Conservation (phyloP, 2,797 vertebrate genomes). For the Miichthys miiuy region DNA sequence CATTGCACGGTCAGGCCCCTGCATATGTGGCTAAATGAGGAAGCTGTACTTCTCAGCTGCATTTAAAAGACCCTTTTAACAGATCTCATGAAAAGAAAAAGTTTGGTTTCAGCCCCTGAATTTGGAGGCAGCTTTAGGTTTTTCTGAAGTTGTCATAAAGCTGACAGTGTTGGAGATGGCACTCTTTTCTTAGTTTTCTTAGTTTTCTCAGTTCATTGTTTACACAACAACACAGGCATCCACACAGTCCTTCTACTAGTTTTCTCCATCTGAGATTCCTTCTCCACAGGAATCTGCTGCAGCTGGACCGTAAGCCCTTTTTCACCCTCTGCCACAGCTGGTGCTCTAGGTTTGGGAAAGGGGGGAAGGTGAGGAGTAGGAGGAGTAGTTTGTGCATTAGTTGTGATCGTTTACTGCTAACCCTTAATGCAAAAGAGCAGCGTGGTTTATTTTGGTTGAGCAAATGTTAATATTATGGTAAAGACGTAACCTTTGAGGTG, state of each 20-base stretch:
- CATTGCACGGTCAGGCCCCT: no score
- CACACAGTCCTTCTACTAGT: background rate
- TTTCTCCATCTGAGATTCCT: constrained; percentile 13
- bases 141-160: constrained; percentile 1
- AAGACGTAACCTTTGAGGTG: background rate
- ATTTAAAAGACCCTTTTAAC: background rate
- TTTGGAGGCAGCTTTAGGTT: constrained; percentile 2
- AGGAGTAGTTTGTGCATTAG: background rate
- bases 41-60: background rate
- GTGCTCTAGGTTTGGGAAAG: constrained; percentile 1
- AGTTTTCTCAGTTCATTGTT: constrained; percentile 14
- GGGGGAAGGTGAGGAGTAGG: background rate
- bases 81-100: background rate
- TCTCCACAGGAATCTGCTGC: constrained; percentile 23
- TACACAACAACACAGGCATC: constrained; percentile 9
- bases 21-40: no score
- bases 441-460: background rate
- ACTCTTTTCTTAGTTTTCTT: background rate
- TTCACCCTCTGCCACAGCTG: constrained; percentile 23
- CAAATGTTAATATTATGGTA: background rate
- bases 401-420: background rate
- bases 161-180: background rate
- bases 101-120: background rate
- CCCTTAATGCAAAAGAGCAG: background rate
- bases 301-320: constrained; percentile 14